These are phyloP conservation scores for Ficedula albicollis DNA, from an alignment of 2,797 vertebrate species.

Conservation along the genomic window DNA sequence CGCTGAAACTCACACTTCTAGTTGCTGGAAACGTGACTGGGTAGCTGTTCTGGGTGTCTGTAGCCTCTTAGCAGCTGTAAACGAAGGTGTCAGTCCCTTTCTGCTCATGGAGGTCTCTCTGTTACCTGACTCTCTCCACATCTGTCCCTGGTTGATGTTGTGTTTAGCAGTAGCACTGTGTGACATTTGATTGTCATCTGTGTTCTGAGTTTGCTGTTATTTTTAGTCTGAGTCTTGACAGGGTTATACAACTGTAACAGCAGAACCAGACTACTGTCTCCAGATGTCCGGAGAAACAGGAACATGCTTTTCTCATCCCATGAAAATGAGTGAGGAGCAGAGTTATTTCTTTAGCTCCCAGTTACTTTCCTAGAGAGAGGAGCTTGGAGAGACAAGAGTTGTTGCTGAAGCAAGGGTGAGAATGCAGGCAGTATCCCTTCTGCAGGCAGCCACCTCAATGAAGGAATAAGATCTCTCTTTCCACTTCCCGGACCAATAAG, in stretches of 20 bases:
- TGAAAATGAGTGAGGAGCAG: neutral
- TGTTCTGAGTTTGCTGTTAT: conserved; percentile 53
- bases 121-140: neutral
- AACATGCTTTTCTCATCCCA: conserved; percentile 23
- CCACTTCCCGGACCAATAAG: neutral
- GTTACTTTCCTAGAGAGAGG: conserved; percentile 26
- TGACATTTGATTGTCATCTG: conserved; percentile 46
- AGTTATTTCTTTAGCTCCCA: neutral
- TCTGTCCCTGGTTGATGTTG: neutral
- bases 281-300: neutral
- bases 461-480: fast-evolving
- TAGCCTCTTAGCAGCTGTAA: neutral
- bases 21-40: neutral
- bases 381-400: neutral
- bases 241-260: conserved; percentile 31
- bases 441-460: neutral
- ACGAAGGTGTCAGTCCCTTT: neutral
- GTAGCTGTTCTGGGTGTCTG: neutral
- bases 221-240: conserved; percentile 45
- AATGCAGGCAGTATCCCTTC: neutral
- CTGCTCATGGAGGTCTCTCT: neutral
- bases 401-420: neutral
- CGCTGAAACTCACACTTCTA: neutral
- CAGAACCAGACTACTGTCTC: neutral
- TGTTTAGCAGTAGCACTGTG: neutral